Evolutionary conservation across 2,888 invertebrate genomes (phyloP), one percentile per base, ranked within the genome.

Genomic region (Ectemnius continuus): DNA sequence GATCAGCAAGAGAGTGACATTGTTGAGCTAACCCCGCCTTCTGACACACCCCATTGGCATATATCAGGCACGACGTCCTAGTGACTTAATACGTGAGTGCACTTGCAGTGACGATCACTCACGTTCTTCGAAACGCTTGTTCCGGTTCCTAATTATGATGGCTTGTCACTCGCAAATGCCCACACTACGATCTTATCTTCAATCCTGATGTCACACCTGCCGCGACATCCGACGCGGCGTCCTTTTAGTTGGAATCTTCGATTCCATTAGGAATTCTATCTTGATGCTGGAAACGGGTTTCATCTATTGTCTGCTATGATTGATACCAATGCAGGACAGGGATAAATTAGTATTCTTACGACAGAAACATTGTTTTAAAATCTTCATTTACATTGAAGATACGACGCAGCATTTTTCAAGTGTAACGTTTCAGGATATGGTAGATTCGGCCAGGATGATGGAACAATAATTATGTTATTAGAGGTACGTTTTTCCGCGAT

Each of bases 41-140:
- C n/a, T 14, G 52, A 52, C 52, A 52, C 52, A 52, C 52, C 52
- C 52, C 52, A 52, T 52, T 16, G 5, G 52, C 52, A 52, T 52
- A 52, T 52, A n/a, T 52, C 52, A 52, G 16, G 52, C 14, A 52
- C 52, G 52, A 4, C 52, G 16, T 16, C 2, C 16, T 16, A 52
- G 52, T 52, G n/a, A 16, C 52, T 52, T 52, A 52, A 52, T 52
- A 16, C 16, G 16, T 2, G 52, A 5, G 14, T 52, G 16, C n/a
- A 14, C 14, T 52, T 52, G 16, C 0, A 36, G 8, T 11, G 52
- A 52, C 52, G 52, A 52, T 47, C 47, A 2, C 48, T 52, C 16
- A 2, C 16, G 8, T 52, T 52, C 52, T 52, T 52, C 16, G 16
- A 52, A 16, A 14, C 16, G 4, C 16, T 52, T 52, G 52, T 52